Evolutionary conservation across 1,140 invertebrate genomes (phyloP).

Genomic region (Drosophila funebris): DNA sequence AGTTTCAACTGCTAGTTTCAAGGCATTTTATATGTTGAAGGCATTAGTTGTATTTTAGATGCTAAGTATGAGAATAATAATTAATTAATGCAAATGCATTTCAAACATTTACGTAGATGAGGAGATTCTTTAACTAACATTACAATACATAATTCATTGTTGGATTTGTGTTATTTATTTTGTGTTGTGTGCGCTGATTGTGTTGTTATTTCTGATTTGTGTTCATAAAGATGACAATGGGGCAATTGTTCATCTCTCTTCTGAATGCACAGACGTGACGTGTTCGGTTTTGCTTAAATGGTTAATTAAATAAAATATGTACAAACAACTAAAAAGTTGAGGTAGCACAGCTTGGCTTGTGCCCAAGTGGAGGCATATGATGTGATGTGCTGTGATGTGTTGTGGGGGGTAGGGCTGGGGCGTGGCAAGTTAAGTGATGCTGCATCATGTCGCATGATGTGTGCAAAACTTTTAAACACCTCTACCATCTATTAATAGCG

Average conservation of each 20-base stretch:
- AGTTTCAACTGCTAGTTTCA: background rate
- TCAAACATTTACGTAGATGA: constrained; percentile 7
- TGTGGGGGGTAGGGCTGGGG: constrained; percentile 6
- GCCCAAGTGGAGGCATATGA: constrained; percentile 5
- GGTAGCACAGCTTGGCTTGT: constrained; percentile 47
- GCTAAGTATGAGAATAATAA: constrained; percentile 1
- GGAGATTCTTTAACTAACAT: constrained; percentile 37
- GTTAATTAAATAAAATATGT: constrained; percentile 73
- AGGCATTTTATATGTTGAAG: background rate
- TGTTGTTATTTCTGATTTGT: constrained; percentile 55
- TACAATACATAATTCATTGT: constrained; percentile 70
- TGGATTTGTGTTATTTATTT: constrained; percentile 62
- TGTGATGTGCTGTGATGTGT: constrained; percentile 26
- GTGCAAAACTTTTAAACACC: constrained; percentile 66
- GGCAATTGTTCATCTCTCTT: constrained; percentile 17
- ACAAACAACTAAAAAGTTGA: constrained; percentile 49
- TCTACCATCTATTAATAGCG: constrained; percentile 62
- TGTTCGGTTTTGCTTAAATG: constrained; percentile 43
- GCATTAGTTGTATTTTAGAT: background rate
- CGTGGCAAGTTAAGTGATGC: constrained; percentile 40
- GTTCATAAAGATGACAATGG: constrained; percentile 36
- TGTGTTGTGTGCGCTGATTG: too few relatives aligned
- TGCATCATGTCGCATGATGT: constrained; percentile 59
- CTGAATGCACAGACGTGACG: constrained; percentile 53
- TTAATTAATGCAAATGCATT: constrained; percentile 61